These are phyloP conservation scores for Takifugu ocellatus DNA, from an alignment of 2,797 vertebrate genomes.

Conservation along the genomic window DNA sequence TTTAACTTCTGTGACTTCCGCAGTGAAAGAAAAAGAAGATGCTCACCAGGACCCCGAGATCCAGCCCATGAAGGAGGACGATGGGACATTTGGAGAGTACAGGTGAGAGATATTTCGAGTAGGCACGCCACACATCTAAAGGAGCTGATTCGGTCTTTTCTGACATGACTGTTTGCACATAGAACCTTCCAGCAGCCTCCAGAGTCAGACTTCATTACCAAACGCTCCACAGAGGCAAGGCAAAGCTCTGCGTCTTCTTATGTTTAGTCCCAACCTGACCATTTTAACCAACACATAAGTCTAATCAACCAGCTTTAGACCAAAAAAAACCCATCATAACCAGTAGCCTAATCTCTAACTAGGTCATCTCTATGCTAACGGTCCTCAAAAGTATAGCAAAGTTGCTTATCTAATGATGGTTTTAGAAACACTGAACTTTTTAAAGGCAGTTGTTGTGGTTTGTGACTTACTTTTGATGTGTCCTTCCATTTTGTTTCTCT, in stretches of 20 bases:
- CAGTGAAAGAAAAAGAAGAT: conserved; percentile 99
- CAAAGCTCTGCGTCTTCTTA: conserved; percentile 21
- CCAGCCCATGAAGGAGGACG: conserved; percentile 98
- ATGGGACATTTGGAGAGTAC: conserved; percentile 98
- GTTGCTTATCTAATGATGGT: not conserved
- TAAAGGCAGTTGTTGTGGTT: conserved; percentile 26
- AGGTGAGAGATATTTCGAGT: conserved; percentile 78
- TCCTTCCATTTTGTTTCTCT: conserved; percentile 86
- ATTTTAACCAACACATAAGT: conserved; percentile 16
- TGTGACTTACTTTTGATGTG: conserved; percentile 78
- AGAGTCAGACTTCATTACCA: conserved; percentile 59
- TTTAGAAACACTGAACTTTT: not conserved
- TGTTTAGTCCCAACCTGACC: conserved; percentile 14
- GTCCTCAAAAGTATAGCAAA: not conserved
- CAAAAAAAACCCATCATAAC: conserved; percentile 21
- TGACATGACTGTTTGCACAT: conserved; percentile 58
- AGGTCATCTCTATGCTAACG: conserved; percentile 6
- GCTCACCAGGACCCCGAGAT: conserved; percentile 97
- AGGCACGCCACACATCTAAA: not conserved
- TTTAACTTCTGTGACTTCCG: conserved; percentile 15
- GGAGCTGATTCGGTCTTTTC: conserved; percentile 21
- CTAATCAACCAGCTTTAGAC: conserved; percentile 17
- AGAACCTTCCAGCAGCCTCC: conserved; percentile 63
- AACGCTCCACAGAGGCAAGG: conserved; percentile 68
- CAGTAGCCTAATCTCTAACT: conserved; percentile 8